Percentiles rank a stretch among this genome's conserved stretches.
Evolutionary conservation across 1,140 invertebrate species (phyloP).

Genomic region (Varroa destructor): DNA sequence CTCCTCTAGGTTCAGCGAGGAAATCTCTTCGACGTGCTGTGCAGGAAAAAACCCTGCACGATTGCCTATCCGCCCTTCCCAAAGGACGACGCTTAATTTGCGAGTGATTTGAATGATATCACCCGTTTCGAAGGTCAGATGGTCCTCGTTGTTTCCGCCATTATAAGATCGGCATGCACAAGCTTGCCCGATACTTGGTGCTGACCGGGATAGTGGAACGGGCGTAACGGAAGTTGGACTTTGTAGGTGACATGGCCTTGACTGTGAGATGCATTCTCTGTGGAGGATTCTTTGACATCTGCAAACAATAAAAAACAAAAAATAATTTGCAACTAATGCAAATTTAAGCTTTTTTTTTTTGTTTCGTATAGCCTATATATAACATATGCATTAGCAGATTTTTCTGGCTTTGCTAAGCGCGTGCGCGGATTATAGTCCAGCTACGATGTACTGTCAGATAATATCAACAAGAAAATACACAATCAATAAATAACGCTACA

Average conservation of each 20-base stretch:
- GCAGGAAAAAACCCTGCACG: constrained; percentile 36
- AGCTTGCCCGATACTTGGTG: not conserved
- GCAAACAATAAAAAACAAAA: not conserved
- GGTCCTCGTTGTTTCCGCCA: constrained; percentile 16
- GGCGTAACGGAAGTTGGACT: not conserved
- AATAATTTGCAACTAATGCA: not conserved
- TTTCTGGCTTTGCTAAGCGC: not conserved
- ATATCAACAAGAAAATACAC: too few species aligned
- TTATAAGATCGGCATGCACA: constrained; percentile 1
- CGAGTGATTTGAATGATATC: constrained; percentile 20
- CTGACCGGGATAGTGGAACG: not conserved
- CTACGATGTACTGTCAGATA: too few species aligned
- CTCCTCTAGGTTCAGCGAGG: constrained; percentile 37
- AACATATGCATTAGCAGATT: not conserved
- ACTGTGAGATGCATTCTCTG: constrained; percentile 9
- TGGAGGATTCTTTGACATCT: constrained; percentile 21
- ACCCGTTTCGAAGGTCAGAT: constrained; percentile 28
- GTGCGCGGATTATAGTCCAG: too few species aligned
- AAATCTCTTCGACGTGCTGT: constrained; percentile 34
- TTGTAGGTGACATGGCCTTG: not conserved
- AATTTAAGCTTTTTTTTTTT: constrained; percentile 32
- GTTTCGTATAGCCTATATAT: not conserved
- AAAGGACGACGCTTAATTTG: constrained; percentile 24
- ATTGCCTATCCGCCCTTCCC: constrained; percentile 32
- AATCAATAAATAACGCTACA: too few species aligned